These are phyloP conservation scores for Colistium nudipinnis DNA, from an alignment of 2,113 vertebrate species.

Conservation along the genomic window DNA sequence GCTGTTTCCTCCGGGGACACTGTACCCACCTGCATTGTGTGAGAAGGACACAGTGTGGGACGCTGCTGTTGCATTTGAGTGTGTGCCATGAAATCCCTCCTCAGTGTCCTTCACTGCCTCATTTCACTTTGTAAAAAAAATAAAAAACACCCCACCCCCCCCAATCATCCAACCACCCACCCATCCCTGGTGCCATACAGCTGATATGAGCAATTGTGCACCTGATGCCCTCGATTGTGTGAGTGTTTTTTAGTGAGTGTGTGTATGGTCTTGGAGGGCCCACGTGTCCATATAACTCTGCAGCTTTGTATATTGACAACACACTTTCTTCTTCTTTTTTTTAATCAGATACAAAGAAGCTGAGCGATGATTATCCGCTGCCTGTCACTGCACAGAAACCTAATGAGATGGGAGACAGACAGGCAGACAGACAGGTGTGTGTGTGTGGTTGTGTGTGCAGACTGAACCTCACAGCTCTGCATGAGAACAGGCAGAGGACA, in stretches of 20 bases:
- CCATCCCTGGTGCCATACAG: constrained; percentile 44
- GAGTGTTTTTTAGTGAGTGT: not conserved
- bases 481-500: constrained; percentile 16
- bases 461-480: not conserved
- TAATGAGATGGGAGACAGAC: not conserved
- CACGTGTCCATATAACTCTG: constrained; percentile 15
- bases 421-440: constrained; percentile 6
- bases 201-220: constrained; percentile 47
- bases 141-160: constrained; percentile 49
- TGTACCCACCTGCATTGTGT: constrained; percentile 38
- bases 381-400: constrained; percentile 9
- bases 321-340: not conserved
- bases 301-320: constrained; percentile 10
- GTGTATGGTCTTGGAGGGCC: constrained; percentile 25
- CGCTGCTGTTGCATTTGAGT: constrained; percentile 68
- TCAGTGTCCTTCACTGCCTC: constrained; percentile 70
- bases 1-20: constrained; percentile 46
- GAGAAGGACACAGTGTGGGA: constrained; percentile 24
- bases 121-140: constrained; percentile 70
- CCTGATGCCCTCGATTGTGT: constrained; percentile 18
- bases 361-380: constrained; percentile 12
- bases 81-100: constrained; percentile 66
- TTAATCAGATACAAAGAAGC: constrained; percentile 7
- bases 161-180: not conserved
- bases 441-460: not conserved